Evolutionary conservation across 2,888 invertebrate species (phyloP), one percentile per base, ranked within the genome.

Genomic region (Congeria kusceri): DNA sequence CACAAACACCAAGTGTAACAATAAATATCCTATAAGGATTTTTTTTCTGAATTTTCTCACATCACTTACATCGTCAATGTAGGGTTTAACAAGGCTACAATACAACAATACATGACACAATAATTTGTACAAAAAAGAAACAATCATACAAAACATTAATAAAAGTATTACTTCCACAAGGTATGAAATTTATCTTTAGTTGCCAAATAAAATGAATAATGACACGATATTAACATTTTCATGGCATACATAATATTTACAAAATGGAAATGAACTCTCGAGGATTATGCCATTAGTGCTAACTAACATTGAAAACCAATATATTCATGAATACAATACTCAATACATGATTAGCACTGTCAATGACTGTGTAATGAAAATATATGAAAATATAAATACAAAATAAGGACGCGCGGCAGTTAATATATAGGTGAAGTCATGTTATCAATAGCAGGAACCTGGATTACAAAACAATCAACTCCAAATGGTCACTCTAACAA

Each of bases 1-100:
- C 23, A 27, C 1, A 39, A 39, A 39, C 39, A 39, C 9, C 13
- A 39, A 39, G 9, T 3, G 9, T 66, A 79, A 79, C 74, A 79
- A 74, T 79, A 71, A 75, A 74, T 72, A 80, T 80, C 80, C 80
- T 68, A 64, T 80, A 29, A 49, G 80, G 75, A 71, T 65, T 75
- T 65, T 69, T n/a, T 61, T 57, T 68, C 69, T 61, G 56, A 70
- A 28, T 69, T 39, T 65, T 49, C 25, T 73, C 61, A 71, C 58
- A 57, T 39, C 64, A 39, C 46, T 72, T 56, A 68, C 68, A 75
- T 76, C 49, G 65, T 76, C 58, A 64, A 61, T 56, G 76, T 73
- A 72, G 80, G 75, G 56, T 72, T 77, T 71, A 80, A 80, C 80
- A 80, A 72, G 73, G 71, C 80, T 80, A 80, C 80, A 77, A 44